Evolutionary conservation across 2,888 invertebrate genomes (phyloP).

Genomic region (Drosophila koepferae): DNA sequence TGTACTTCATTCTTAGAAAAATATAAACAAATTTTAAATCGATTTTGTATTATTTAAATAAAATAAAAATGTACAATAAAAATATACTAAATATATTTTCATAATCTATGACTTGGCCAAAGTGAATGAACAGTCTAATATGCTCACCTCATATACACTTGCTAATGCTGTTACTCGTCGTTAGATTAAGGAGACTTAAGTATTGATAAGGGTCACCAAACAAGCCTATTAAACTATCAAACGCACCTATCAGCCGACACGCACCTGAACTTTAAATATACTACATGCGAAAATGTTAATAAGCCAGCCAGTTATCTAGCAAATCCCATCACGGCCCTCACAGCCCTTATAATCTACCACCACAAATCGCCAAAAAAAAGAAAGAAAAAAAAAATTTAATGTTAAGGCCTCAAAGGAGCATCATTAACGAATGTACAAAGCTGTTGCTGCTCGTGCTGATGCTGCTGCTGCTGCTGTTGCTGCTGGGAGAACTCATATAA

Average conservation of each 20-base stretch:
- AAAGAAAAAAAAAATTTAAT: conserved; percentile 1
- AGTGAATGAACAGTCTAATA: conserved; percentile 1
- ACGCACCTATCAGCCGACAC: conserved; percentile 24
- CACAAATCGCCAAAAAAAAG: conserved; percentile 18
- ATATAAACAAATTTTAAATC: too few species aligned
- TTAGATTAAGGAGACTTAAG: conserved; percentile 31
- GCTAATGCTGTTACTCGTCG: conserved; percentile 16
- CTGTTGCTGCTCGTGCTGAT: neutral
- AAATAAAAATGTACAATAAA: too few species aligned
- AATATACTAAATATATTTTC: too few species aligned
- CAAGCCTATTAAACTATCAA: conserved; percentile 56
- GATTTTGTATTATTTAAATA: too few species aligned
- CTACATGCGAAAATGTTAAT: conserved; percentile 32
- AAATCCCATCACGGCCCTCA: conserved; percentile 28
- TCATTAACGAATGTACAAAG: conserved; percentile 39
- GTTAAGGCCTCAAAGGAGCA: conserved; percentile 18
- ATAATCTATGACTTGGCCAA: neutral
- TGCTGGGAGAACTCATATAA: conserved; percentile 30
- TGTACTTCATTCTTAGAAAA: too few species aligned
- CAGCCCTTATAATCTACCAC: conserved; percentile 15
- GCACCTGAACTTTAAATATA: conserved; percentile 37
- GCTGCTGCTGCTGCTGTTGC: neutral
- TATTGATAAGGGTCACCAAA: conserved; percentile 51
- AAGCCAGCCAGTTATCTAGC: conserved; percentile 30
- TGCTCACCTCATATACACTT: neutral